Percentiles rank a stretch among this genome's conserved stretches.
Evolutionary conservation across 1,140 invertebrate species (phyloP).

Genomic region (Zaprionus davidi): DNA sequence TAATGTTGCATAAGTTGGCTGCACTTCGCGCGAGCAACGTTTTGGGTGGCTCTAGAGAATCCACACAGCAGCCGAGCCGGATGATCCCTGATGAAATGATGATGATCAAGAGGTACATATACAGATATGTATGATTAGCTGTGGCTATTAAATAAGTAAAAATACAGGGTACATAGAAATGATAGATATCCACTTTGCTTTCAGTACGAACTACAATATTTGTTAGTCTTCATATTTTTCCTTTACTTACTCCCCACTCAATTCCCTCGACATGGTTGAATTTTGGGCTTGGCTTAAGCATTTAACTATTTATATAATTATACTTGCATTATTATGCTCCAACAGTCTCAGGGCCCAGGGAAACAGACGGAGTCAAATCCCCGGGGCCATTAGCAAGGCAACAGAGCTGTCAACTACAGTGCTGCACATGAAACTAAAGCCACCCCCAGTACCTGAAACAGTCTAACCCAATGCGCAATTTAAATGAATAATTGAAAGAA

Average conservation of each 20-base stretch:
- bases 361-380: constrained; percentile 41
- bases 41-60: constrained; percentile 20
- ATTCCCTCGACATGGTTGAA: constrained; percentile 24
- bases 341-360: constrained; percentile 33
- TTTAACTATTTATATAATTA: constrained; percentile 66
- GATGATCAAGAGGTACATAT: neutral
- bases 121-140: neutral
- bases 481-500: constrained; percentile 51
- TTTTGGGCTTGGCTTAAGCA: constrained; percentile 47
- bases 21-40: constrained; percentile 13
- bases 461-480: constrained; percentile 54
- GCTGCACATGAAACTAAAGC: constrained; percentile 31
- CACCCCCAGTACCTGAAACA: constrained; percentile 29
- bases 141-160: neutral
- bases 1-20: constrained; percentile 57
- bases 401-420: constrained; percentile 70
- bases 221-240: too few species aligned
- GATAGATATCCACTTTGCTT: too few species aligned
- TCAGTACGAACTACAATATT: too few species aligned
- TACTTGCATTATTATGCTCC: constrained; percentile 57
- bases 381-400: constrained; percentile 65
- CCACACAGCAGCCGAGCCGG: neutral
- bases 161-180: too few species aligned
- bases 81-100: neutral
- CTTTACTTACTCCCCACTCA: neutral